Percentiles rank a stretch among this genome's conserved stretches.
These are phyloP conservation scores for Amblyopsis rosae DNA, from an alignment of 2,113 vertebrate species.

Conservation along the genomic window DNA sequence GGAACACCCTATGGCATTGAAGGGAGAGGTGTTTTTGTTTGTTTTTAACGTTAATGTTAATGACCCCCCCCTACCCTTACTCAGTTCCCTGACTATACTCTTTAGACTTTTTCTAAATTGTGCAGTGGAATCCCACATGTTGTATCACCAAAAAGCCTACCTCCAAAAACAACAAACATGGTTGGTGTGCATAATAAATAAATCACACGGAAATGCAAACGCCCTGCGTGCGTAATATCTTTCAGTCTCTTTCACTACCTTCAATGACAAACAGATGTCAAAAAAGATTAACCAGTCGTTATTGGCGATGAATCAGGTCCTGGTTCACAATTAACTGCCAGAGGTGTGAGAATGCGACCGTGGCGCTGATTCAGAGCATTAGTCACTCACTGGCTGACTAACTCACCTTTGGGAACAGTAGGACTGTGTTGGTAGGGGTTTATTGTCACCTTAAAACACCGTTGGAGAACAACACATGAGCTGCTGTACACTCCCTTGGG, in stretches of 20 bases:
- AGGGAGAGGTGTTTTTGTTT: too few species aligned
- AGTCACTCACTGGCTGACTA: constrained; percentile 62
- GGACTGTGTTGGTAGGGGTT: constrained; percentile 29
- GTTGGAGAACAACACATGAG: constrained; percentile 4
- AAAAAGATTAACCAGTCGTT: constrained; percentile 47
- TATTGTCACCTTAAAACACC: constrained; percentile 16
- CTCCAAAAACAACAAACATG: neutral
- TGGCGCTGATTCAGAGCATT: constrained; percentile 38
- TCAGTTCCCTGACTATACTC: too few species aligned
- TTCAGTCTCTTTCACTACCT: constrained; percentile 25
- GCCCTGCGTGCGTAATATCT: constrained; percentile 2
- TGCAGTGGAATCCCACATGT: neutral
- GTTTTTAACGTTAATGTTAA: too few species aligned
- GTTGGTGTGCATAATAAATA: neutral
- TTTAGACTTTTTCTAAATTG: too few species aligned
- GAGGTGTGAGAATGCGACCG: constrained; percentile 47
- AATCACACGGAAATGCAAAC: constrained; percentile 10
- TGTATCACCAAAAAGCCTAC: neutral
- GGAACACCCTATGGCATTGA: too few species aligned
- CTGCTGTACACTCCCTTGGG: constrained; percentile 13
- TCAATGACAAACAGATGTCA: constrained; percentile 35
- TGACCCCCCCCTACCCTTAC: too few species aligned
- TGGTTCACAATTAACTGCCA: constrained; percentile 46
- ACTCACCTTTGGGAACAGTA: constrained; percentile 28
- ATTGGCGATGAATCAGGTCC: constrained; percentile 58